Evolutionary conservation across 1,140 invertebrate genomes (phyloP), one percentile per base, ranked within the genome.

Genomic region (Colletes latitarsis): DNA sequence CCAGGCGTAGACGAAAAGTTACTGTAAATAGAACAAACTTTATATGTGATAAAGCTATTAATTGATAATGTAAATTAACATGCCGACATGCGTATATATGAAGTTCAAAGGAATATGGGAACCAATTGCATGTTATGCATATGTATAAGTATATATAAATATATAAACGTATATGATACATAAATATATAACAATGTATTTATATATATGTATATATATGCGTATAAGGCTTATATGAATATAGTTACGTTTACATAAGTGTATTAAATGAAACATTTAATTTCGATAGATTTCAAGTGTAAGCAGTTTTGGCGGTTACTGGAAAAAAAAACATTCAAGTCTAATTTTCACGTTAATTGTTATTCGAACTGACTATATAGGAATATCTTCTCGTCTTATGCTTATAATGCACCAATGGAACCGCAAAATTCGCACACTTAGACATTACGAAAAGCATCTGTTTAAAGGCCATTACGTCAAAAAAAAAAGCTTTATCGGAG

Each of bases 281-380:
- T 85, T 82, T 85, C 41, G 55, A 49, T 71, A 74, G 43, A 75
- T 10, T 70, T 49, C 52, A 81, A 58, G 17, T 58, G 30, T 15
- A 64, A 73, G 46, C 64, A 57, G 21, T 86, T 77, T 86, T 78
- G 84, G 83, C 84, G 79, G 83, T 86, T 86, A 78, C 21, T 58
- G 57, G 30, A 71, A 84, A 84, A 81, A 63, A 12, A 30, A 30
- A 57, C 15, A 58, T 57, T 46, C 30, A 12, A 74, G 30, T 62
- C 12, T 70, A 74, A 82, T n/a, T 78, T 74, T 78, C 15, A 85
- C 52, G 74, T 84, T 84, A 69, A 43, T 82, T 82, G 84, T 86
- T 85, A 77, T 21, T 62, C 41, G 64, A 72, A 43, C 58, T 73
- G 55, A 74, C 9, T 69, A 10, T 75, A 77, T 64, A 72, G 19